Evolutionary conservation across 2,888 invertebrate species (phyloP), one percentile per base, ranked within the genome.

Genomic region (Idaea aversata): DNA sequence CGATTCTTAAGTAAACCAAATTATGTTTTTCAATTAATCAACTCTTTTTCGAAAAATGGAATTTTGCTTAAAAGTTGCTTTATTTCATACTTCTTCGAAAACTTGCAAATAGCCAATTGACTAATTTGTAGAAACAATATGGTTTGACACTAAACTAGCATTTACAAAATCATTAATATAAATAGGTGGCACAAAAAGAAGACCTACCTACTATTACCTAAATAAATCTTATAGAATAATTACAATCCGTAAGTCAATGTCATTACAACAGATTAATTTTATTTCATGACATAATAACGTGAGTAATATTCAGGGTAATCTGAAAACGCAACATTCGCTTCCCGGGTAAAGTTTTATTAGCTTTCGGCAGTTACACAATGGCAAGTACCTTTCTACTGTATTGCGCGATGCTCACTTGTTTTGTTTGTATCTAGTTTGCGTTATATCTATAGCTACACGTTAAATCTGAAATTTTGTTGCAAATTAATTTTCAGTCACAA

Each of bases 281-380:
- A 47, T 47, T 47, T 47, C 47, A 47, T 47, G 47, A 47, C 47
- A 47, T 47, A 47, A 47, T 47, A 47, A 47, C 47, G 47, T 47
- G 47, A 47, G 47, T 47, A 65, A 66, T 75, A 77, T 75, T 76
- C 75, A 73, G 76, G 74, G 67, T 72, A 72, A 75, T 70, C 70
- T 69, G 66, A 69, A 65, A 67, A 68, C 70, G 70, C 71, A 66
- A 66, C 70, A 74, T 78, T 77, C 67, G 67, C 74, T 67, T 66
- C 62, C 68, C 65, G 72, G 79, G 68, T 72, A 78, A 85, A 85
- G 83, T 85, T 86, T 82, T 85, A 85, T 85, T 84, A 83, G 78
- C 74, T 81, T 84, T 76, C 70, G 66, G 67, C 66, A 78, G 47
- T 47, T 47, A 47, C 47, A 47, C 47, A 47, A 13, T 47, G 13